Percentiles rank a stretch among this genome's conserved stretches.
phyloP scores from a whole-genome alignment of 2,888 invertebrate genomes.

The Bugulina stolonifera region DNA sequence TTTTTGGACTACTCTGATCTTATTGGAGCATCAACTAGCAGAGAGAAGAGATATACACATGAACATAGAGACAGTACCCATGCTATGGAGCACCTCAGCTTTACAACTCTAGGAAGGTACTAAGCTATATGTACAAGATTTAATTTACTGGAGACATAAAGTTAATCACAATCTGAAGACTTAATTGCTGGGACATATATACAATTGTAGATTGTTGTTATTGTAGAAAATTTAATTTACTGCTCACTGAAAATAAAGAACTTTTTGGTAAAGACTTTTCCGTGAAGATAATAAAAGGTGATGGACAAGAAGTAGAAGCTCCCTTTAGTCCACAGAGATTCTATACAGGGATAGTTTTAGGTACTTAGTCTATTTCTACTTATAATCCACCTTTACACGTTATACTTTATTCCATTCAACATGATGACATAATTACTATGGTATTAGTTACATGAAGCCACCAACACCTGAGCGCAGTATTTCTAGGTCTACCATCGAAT shows the following conservation, averaged over 20 bases:
- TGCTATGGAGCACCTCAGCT: neutral
- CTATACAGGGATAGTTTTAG: neutral
- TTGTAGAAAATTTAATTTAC: neutral
- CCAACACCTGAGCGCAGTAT: no score
- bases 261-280: constrained; percentile 2
- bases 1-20: neutral
- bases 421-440: no score
- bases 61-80: neutral
- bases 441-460: no score
- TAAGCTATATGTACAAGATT: no score
- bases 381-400: no score
- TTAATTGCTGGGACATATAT: no score
- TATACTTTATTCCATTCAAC: no score
- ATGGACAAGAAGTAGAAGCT: neutral
- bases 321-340: neutral
- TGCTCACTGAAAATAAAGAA: constrained; percentile 14
- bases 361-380: no score
- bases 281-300: neutral
- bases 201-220: no score
- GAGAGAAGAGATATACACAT: neutral
- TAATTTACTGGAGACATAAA: no score
- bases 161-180: no score
- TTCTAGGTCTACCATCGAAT: no score
- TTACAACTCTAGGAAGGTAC: constrained; percentile 3
- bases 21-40: neutral